Percentiles rank a stretch among this genome's conserved stretches.
These are phyloP conservation scores for Gila robusta DNA, from an alignment of 2,797 vertebrate species.

Conservation along the genomic window DNA sequence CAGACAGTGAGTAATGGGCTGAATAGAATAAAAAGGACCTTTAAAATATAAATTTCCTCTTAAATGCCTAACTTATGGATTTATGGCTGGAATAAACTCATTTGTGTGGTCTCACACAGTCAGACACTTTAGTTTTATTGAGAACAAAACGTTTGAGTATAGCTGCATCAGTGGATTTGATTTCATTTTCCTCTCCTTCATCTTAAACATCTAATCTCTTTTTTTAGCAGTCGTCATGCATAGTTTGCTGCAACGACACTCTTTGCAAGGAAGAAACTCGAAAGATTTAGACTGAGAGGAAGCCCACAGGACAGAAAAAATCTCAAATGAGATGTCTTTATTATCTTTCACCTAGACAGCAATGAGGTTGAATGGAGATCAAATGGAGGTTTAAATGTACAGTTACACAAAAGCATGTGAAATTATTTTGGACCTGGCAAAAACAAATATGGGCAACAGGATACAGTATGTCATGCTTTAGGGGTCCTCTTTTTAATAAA, in stretches of 20 bases:
- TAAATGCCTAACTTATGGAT: constrained; percentile 55
- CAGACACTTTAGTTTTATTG: constrained; percentile 32
- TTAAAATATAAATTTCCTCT: constrained; percentile 18
- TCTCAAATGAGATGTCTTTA: constrained; percentile 25
- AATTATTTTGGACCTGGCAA: neutral
- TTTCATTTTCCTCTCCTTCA: constrained; percentile 32
- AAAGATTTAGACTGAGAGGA: neutral
- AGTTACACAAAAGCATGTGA: constrained; percentile 4
- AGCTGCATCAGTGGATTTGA: constrained; percentile 19
- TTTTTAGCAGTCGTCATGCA: neutral
- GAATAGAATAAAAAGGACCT: constrained; percentile 2
- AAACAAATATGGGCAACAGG: neutral
- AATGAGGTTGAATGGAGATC: constrained; percentile 5
- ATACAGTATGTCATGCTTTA: neutral
- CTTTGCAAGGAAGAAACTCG: neutral
- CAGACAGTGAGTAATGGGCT: constrained; percentile 17
- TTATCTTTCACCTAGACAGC: neutral
- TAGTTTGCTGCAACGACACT: constrained; percentile 4
- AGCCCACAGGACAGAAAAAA: constrained; percentile 11
- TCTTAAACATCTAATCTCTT: constrained; percentile 2
- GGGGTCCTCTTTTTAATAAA: neutral
- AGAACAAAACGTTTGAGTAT: constrained; percentile 29
- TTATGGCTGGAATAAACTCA: constrained; percentile 49
- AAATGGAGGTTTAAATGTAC: constrained; percentile 18
- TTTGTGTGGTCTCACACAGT: constrained; percentile 45